Evolutionary conservation across 2,888 invertebrate genomes (phyloP).

Genomic region (Lasioglossum morio): DNA sequence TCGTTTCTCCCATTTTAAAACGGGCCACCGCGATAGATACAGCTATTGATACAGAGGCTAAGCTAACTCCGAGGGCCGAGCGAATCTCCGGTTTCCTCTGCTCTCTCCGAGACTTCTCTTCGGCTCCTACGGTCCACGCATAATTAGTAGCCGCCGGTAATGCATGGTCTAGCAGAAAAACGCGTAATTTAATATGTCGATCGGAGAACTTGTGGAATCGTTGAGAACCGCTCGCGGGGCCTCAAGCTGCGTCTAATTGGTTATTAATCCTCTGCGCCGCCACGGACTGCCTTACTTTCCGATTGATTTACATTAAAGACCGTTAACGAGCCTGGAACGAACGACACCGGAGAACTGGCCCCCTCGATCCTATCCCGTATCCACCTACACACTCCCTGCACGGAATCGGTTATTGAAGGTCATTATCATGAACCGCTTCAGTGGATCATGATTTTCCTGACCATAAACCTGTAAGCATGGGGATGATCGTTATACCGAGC

Average conservation of each 20-base stretch:
- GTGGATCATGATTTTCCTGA: not conserved
- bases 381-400: conserved; percentile 5
- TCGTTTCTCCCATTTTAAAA: conserved; percentile 31
- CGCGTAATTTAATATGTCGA: conserved; percentile 55
- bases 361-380: not conserved
- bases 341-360: conserved; percentile 13
- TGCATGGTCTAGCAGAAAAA: conserved; percentile 40
- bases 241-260: conserved; percentile 49
- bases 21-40: conserved; percentile 28
- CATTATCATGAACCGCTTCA: conserved; percentile 16
- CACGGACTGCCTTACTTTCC: conserved; percentile 28
- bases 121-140: conserved; percentile 20
- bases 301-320: conserved; percentile 55
- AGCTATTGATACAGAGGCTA: conserved; percentile 27
- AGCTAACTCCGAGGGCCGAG: conserved; percentile 1
- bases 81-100: not conserved
- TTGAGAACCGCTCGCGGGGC: conserved; percentile 6
- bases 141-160: conserved; percentile 62
- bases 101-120: not conserved
- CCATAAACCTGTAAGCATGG: not conserved
- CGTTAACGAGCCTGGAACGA: conserved; percentile 44
- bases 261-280: conserved; percentile 52
- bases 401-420: conserved; percentile 25
- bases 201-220: conserved; percentile 14
- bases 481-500: not conserved